Evolutionary conservation across 2,113 vertebrate species (phyloP).

Genomic region (Oryzias woworae): DNA sequence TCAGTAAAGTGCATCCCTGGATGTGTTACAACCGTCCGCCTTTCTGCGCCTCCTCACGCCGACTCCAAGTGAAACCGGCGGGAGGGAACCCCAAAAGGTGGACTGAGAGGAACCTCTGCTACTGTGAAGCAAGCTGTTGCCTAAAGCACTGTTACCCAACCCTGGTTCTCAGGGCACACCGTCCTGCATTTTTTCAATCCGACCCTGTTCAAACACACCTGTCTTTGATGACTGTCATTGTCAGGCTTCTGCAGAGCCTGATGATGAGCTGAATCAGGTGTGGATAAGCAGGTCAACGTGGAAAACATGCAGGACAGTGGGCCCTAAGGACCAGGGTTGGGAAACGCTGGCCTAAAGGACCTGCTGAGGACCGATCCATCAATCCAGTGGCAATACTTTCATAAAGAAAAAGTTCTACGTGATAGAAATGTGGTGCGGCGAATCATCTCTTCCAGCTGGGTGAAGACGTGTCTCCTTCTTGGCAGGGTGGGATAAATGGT

Average conservation of each 20-base stretch:
- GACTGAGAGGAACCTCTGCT: constrained; percentile 47
- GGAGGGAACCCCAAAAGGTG: constrained; percentile 41
- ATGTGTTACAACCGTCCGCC: constrained; percentile 48
- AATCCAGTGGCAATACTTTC: constrained; percentile 77
- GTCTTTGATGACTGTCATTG: too few species aligned
- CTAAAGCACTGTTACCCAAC: neutral
- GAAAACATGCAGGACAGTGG: too few species aligned
- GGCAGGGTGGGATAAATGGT: constrained; percentile 40
- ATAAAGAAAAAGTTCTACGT: constrained; percentile 54
- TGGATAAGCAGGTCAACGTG: too few species aligned
- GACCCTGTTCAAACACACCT: too few species aligned
- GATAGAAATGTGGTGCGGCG: constrained; percentile 61
- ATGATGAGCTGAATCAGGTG: too few species aligned
- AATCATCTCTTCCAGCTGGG: constrained; percentile 62
- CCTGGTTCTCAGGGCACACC: too few species aligned
- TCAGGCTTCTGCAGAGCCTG: too few species aligned
- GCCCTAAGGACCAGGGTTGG: too few species aligned
- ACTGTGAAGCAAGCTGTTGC: constrained; percentile 42
- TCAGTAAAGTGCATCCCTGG: constrained; percentile 77
- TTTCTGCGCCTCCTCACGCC: constrained; percentile 29
- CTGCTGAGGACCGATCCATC: constrained; percentile 57
- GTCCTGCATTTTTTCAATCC: too few species aligned
- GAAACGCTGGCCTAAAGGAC: constrained; percentile 17
- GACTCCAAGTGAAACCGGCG: constrained; percentile 43
- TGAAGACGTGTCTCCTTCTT: constrained; percentile 54